Base-by-base conservation (phyloP, 2,113 vertebrate genomes). In the Cettia cetti region DNA sequence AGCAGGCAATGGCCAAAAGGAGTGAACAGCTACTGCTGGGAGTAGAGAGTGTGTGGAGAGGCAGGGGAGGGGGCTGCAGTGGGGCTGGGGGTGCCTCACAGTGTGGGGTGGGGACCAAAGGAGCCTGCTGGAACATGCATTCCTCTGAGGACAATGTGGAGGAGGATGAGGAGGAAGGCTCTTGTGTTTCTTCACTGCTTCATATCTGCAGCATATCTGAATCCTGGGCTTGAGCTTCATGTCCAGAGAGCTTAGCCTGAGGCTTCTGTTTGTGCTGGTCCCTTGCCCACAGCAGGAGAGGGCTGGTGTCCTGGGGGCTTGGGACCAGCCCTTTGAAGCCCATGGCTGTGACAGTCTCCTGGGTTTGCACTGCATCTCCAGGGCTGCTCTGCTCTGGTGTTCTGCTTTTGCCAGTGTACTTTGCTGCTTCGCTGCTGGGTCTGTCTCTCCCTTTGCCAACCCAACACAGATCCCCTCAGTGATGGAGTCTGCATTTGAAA, bases 201-300 rank as follows among this genome's bases (percentile, higher is more conserved):
- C 5, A 0, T 69, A 16, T 39, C 47, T 66, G 56, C 42, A 49
- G 16, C 7, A 4, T 8, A 21, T 21, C 33, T 63, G 33, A 72
- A 50, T 66, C 68, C n/a, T 33, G 70, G 64, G 26, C 33, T 80
- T 0, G 0, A 15, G 61, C 4, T 83, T 54, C 0, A 2, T 37
- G 53, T 50, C n/a, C n/a, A 30, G 26, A 49, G 66, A 9, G 7
- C 28, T 70, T 44, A 28, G 65, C n/a, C 42, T 17, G 39, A 81
- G 53, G 53, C 15, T 93, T 12, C 80, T 74, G 28, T 44, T 28
- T 59, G 33, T 19, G 19, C 56, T 68, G 35, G 3, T 31, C 49
- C 21, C 1, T 10, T 82, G 80, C 49, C 49, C 3, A 2, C 49
- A 72, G 54, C 42, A 59, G 69, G 59, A 47, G n/a, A 42, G 59